Evolutionary conservation across 2,113 vertebrate genomes (phyloP), one percentile per base, ranked within the genome.

Genomic region (Picathartes gymnocephalus): DNA sequence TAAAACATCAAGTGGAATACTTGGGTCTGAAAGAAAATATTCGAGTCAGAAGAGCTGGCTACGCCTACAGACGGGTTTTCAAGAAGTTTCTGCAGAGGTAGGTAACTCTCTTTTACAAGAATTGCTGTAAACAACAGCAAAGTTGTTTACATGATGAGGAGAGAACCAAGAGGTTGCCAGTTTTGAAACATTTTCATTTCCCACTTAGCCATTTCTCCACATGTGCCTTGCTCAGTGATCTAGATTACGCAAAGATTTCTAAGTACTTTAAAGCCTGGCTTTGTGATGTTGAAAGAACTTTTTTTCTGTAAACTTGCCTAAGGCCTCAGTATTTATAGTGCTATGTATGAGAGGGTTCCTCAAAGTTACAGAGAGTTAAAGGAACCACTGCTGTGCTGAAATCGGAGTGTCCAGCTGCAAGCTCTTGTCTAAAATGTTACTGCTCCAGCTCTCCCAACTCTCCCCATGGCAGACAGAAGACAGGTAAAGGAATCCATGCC

Each of bases 1-100:
- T 99, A 25, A 99, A 99, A 95, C 99, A 99, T 94, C 99, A 99
- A 93, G 99, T 99, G 62, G 99, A 99, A 87, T 99, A 99, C 91
- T 98, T 99, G 60, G 99, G 99, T 80, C 98, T 99, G 92, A 99
- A 99, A 96, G 99, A 99, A 95, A 99, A 99, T 82, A 99, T 99
- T 88, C 97, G 99, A 22, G 99, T 99, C 51, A 98, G 99, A 94
- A 98, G 99, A 97, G 99, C 99, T 92, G 99, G 99, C 60, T 99
- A 99, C 19, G 99, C 99, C 86, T 99, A 99, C 95, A 98, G 99
- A 82, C 97, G 99, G 51, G 70, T 99, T 90, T 99, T 99, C 98
- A 98, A 97, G 96, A 99, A 99, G 97, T 99, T 99, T 96, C 98
- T 99, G 62, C 99, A 99, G 96, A 99, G 99, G 99, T 99, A 97